A percentile compares a stretch with the other conserved stretches of the same genome.
phyloP scores from a whole-genome alignment of 2,888 invertebrate genomes.

The Eilema depressum region DNA sequence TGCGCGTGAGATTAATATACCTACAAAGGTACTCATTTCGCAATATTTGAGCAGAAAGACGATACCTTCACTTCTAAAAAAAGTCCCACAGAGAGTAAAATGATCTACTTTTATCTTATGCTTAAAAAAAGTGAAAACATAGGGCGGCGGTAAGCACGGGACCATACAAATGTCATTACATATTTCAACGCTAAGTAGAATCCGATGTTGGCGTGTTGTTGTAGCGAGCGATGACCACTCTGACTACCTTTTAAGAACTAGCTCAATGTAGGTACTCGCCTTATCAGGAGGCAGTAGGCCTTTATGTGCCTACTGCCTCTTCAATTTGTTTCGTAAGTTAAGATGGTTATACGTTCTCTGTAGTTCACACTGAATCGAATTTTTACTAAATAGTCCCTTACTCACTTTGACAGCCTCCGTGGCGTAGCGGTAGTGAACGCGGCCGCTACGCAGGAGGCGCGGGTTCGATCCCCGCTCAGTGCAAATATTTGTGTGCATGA shows the following conservation, averaged over 20 bases:
- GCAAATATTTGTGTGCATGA: too few relatives aligned
- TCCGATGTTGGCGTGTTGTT: conserved; percentile 70
- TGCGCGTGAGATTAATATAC: too few relatives aligned
- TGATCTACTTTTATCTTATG: not conserved
- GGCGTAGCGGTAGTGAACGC: too few relatives aligned
- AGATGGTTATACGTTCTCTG: conserved; percentile 13
- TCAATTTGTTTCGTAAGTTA: conserved; percentile 44
- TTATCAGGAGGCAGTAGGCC: conserved; percentile 60
- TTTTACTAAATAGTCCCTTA: too few relatives aligned
- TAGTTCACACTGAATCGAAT: too few relatives aligned
- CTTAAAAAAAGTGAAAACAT: not conserved
- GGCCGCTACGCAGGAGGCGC: too few relatives aligned
- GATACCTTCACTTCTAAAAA: too few relatives aligned
- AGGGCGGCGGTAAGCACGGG: conserved; percentile 30
- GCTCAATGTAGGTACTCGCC: conserved; percentile 60
- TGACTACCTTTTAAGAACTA: conserved; percentile 78
- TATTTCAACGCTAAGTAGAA: conserved; percentile 84
- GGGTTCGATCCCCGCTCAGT: too few relatives aligned
- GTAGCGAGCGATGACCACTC: conserved; percentile 57
- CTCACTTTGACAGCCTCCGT: too few relatives aligned
- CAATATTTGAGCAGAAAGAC: too few relatives aligned
- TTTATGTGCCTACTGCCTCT: conserved; percentile 46
- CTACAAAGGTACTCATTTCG: too few relatives aligned
- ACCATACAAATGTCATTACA: conserved; percentile 68
- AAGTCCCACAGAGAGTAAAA: not conserved